phyloP scores from a whole-genome alignment of 2,113 vertebrate genomes.

The Nothobranchius furzeri region DNA sequence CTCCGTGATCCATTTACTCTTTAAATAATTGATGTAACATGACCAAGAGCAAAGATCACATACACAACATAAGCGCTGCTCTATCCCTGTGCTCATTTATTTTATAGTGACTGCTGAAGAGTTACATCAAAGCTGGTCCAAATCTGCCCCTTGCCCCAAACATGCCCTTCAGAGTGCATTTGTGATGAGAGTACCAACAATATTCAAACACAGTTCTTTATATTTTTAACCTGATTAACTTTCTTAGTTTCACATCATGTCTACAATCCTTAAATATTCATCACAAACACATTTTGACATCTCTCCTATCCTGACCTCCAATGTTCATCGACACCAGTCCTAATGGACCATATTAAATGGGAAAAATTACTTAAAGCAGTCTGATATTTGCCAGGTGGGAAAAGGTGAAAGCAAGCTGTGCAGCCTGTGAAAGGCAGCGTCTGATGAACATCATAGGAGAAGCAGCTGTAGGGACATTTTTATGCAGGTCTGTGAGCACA shows the following conservation, averaged over 20 bases:
- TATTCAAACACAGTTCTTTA: background rate
- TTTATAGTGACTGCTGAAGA: background rate
- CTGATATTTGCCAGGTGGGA: background rate
- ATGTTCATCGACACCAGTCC: background rate
- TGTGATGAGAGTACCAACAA: too few relatives aligned
- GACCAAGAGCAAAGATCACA: background rate
- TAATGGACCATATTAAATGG: conserved; percentile 5
- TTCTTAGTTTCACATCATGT: background rate
- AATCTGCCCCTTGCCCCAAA: background rate
- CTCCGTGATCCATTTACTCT: background rate
- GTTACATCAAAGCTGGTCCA: background rate
- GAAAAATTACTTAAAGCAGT: background rate
- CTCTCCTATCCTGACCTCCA: background rate
- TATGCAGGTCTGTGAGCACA: background rate
- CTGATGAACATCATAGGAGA: background rate
- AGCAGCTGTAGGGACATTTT: background rate
- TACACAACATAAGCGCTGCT: background rate
- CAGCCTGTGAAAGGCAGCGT: background rate
- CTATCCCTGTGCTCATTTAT: background rate
- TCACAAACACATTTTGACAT: background rate
- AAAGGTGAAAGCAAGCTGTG: background rate
- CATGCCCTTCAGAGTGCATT: background rate
- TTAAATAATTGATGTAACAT: background rate
- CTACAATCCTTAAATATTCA: background rate
- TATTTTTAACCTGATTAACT: background rate